Percentiles rank a stretch among this genome's conserved stretches.
These are phyloP conservation scores for Percopsis omiscomaycus DNA, from an alignment of 2,797 vertebrate species.

Conservation along the genomic window DNA sequence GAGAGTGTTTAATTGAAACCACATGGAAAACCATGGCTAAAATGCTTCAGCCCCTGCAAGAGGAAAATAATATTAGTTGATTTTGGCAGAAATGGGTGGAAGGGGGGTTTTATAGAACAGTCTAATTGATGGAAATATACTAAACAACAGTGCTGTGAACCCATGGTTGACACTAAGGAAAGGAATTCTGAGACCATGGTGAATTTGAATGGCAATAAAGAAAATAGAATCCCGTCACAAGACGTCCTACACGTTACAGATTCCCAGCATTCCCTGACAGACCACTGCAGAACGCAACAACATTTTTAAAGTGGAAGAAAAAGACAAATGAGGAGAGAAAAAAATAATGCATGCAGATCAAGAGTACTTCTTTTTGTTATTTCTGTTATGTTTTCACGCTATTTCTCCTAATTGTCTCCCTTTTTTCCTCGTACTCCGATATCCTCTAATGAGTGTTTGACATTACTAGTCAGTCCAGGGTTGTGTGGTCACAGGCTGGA, in stretches of 20 bases:
- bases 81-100: conserved; percentile 33
- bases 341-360: conserved; percentile 8
- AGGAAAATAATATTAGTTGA: conserved; percentile 11
- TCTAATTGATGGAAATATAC: conserved; percentile 47
- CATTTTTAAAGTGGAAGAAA: conserved; percentile 17
- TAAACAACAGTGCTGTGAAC: conserved; percentile 20
- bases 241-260: conserved; percentile 19
- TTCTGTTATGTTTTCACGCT: neutral
- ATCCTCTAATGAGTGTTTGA: neutral
- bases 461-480: too few relatives aligned
- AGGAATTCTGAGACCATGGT: conserved; percentile 8
- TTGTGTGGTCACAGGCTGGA: too few relatives aligned
- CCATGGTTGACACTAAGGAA: conserved; percentile 1
- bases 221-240: neutral
- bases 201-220: conserved; percentile 5
- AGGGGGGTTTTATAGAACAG: conserved; percentile 20
- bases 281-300: conserved; percentile 25
- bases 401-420: neutral
- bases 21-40: conserved; percentile 25
- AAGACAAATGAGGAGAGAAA: conserved; percentile 8
- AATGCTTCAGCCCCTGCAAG: neutral
- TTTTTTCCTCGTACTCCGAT: neutral
- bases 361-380: conserved; percentile 12
- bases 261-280: conserved; percentile 41
- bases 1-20: conserved; percentile 40